Evolutionary conservation across 2,888 invertebrate species (phyloP).

Genomic region (Aelia acuminata): DNA sequence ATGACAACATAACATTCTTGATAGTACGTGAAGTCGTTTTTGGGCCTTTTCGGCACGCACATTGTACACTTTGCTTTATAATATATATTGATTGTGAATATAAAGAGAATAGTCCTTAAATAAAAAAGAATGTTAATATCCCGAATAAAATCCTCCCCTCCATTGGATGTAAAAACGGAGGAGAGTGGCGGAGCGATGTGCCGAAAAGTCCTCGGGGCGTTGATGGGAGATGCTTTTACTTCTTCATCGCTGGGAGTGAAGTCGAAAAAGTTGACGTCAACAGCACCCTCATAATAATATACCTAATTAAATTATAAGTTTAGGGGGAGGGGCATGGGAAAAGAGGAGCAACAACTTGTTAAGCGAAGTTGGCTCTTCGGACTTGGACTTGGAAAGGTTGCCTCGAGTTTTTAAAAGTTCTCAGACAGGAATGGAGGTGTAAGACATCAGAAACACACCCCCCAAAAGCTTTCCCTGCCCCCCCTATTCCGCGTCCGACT

Average conservation of each 20-base stretch:
- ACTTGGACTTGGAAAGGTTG: slow-evolving; percentile 12
- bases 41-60: no score
- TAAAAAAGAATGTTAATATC: neutral
- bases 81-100: no score
- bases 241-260: slow-evolving; percentile 47
- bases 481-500: neutral
- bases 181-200: neutral
- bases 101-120: no score
- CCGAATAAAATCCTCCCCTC: neutral
- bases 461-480: no score
- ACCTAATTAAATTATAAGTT: slow-evolving; percentile 61
- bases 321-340: slow-evolving; percentile 7
- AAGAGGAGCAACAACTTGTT: slow-evolving; percentile 43
- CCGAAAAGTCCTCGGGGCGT: slow-evolving; percentile 5
- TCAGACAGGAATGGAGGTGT: slow-evolving; percentile 43
- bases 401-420: slow-evolving; percentile 49
- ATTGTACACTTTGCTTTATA: no score
- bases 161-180: neutral
- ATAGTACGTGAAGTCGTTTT: no score
- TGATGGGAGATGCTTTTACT: slow-evolving; percentile 1
- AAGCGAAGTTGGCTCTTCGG: neutral
- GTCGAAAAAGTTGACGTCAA: slow-evolving; percentile 55
- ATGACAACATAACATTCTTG: no score
- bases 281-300: slow-evolving; percentile 60
- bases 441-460: slow-evolving; percentile 53